These are phyloP conservation scores for Drosophila macrothrix DNA, from an alignment of 2,888 invertebrate genomes.

Conservation along the genomic window DNA sequence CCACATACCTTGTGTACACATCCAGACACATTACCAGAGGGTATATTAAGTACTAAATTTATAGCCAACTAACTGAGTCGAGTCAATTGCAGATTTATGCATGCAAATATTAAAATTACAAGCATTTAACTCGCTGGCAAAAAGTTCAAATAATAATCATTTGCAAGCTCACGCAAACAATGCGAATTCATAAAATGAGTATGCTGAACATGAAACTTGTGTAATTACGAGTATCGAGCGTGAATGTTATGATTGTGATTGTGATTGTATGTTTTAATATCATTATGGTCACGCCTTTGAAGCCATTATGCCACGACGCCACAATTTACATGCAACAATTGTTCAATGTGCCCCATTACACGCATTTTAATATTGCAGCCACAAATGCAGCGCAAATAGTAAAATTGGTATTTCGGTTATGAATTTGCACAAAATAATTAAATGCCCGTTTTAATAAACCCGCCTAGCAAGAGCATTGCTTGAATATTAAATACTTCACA, in stretches of 20 bases:
- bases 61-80: constrained; percentile 9
- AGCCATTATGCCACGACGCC: constrained; percentile 23
- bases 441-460: constrained; percentile 71
- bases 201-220: constrained; percentile 25
- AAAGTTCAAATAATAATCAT: constrained; percentile 32
- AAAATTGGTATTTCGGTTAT: constrained; percentile 49
- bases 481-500: neutral
- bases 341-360: constrained; percentile 35
- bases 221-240: constrained; percentile 24
- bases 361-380: constrained; percentile 59
- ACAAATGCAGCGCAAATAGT: constrained; percentile 63
- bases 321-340: constrained; percentile 34
- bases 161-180: constrained; percentile 28
- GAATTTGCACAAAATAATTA: constrained; percentile 65
- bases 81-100: constrained; percentile 25
- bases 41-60: constrained; percentile 9
- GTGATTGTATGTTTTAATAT: constrained; percentile 33
- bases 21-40: neutral
- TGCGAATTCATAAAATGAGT: constrained; percentile 14
- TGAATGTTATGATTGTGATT: constrained; percentile 37
- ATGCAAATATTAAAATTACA: constrained; percentile 20
- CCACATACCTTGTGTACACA: neutral
- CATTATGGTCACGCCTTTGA: constrained; percentile 27
- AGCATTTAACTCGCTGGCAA: constrained; percentile 20
- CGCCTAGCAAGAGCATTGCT: neutral